Percentiles rank a stretch among this genome's conserved stretches.
These are phyloP conservation scores for Phrixothrix hirtus DNA, from an alignment of 2,888 invertebrate species.

Conservation along the genomic window DNA sequence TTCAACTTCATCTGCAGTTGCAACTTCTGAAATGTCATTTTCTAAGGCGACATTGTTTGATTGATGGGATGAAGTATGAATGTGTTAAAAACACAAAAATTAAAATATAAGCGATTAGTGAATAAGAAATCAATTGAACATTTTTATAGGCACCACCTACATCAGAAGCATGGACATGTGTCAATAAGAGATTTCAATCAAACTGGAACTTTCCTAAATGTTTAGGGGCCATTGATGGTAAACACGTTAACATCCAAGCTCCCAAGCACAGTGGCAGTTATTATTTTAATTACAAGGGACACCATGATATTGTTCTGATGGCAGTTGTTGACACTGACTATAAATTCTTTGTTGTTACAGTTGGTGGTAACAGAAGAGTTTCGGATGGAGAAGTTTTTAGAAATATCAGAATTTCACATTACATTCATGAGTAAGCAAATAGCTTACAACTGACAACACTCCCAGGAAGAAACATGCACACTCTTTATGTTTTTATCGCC, in stretches of 20 bases:
- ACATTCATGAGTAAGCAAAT: no score
- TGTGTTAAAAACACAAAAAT: no score
- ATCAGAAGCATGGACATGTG: neutral
- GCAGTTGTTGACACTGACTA: no score
- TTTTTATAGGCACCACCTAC: neutral
- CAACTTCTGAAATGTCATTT: no score
- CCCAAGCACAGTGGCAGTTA: constrained; percentile 1
- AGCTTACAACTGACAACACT: no score
- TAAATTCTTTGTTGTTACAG: no score
- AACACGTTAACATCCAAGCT: constrained; percentile 2
- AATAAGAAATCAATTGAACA: no score
- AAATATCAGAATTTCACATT: neutral
- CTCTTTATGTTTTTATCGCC: no score
- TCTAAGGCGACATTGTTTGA: no score
- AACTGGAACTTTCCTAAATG: constrained; percentile 6
- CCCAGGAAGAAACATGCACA: neutral
- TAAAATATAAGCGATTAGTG: no score
- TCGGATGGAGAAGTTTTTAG: neutral
- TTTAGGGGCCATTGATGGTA: neutral
- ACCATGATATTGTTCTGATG: neutral
- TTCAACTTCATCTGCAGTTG: no score
- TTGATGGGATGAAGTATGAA: no score
- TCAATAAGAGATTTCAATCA: neutral
- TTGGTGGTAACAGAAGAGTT: neutral
- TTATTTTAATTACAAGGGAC: neutral